Percentiles rank a stretch among this genome's conserved stretches.
Conservation (phyloP, 2,797 vertebrate species). For the Anguilla obscura region DNA sequence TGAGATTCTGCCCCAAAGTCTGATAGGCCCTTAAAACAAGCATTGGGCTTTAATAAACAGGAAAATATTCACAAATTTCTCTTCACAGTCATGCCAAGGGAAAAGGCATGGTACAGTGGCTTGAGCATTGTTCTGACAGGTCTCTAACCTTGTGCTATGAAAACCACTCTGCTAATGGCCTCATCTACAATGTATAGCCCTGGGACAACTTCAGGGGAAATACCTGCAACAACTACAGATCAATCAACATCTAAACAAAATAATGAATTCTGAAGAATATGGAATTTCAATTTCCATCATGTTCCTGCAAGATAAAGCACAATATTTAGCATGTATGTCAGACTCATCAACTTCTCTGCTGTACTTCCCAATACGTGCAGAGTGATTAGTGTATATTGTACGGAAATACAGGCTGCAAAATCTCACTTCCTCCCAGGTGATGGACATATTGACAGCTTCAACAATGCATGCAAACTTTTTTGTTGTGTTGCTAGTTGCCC, state of each 20-base stretch:
- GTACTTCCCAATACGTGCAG: not conserved
- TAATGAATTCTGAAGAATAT: not conserved
- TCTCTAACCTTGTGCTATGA: not conserved
- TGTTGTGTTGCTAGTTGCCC: not conserved
- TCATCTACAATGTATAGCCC: not conserved
- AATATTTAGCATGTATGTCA: not conserved
- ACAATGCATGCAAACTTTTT: too few relatives aligned
- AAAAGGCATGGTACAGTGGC: not conserved
- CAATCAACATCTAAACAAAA: slow-evolving; percentile 6
- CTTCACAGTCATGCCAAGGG: not conserved
- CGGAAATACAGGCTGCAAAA: not conserved
- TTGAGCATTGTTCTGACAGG: not conserved
- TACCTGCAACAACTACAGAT: not conserved
- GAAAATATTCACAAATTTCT: not conserved
- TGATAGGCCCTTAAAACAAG: not conserved
- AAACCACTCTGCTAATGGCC: not conserved
- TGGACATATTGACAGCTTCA: not conserved
- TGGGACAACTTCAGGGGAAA: not conserved
- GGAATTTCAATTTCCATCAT: not conserved
- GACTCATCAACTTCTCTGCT: not conserved
- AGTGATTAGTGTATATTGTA: not conserved
- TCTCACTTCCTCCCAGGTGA: not conserved
- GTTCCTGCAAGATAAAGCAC: not conserved
- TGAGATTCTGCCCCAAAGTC: not conserved
- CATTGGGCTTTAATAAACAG: not conserved